A percentile compares a stretch with the other conserved stretches of the same genome.
Evolutionary conservation across 2,113 vertebrate genomes (phyloP).

Genomic region (Centrocercus urophasianus): DNA sequence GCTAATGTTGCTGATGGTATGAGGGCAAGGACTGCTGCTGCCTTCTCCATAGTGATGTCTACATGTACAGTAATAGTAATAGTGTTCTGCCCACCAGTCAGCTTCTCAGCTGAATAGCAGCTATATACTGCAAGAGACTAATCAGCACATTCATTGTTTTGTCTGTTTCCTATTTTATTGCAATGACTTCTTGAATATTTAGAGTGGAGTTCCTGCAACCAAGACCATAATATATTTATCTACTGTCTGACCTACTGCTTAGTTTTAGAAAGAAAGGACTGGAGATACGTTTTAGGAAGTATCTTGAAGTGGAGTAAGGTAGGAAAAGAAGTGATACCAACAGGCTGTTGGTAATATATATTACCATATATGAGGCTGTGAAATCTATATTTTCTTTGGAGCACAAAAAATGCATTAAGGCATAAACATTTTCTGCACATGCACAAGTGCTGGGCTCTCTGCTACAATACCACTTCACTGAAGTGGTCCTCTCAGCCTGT

Average conservation of each 20-base stretch:
- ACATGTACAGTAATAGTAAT: not conserved
- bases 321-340: not conserved
- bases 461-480: conserved; percentile 44
- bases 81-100: not conserved
- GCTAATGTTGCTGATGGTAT: not conserved
- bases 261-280: not conserved
- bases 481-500: conserved; percentile 42
- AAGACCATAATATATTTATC: not conserved
- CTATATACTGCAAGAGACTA: not conserved
- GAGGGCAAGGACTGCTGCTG: not conserved
- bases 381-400: not conserved
- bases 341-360: not conserved
- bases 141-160: not conserved
- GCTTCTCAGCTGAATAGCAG: not conserved
- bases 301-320: not conserved
- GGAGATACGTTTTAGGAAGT: not conserved
- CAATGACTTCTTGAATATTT: not conserved
- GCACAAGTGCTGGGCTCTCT: not conserved
- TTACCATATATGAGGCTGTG: not conserved
- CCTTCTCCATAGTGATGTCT: not conserved
- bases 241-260: not conserved
- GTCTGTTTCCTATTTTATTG: not conserved
- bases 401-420: not conserved
- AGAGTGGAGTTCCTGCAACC: not conserved
- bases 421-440: conserved; percentile 28